Conservation (phyloP, 2,113 vertebrate species). For the Neodon shergylaensis region DNA sequence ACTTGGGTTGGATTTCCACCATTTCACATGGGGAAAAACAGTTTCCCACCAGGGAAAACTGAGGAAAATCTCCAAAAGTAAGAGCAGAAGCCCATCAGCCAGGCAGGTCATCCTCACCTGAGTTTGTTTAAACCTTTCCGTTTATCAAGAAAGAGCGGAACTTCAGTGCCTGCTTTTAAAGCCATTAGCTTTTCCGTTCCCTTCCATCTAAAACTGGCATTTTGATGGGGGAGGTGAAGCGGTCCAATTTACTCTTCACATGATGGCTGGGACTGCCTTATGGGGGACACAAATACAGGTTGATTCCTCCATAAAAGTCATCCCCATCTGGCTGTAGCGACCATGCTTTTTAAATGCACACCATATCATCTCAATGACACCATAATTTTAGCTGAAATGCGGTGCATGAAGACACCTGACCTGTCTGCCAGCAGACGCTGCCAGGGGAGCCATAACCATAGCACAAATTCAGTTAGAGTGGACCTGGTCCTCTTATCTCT, state of each 20-base stretch:
- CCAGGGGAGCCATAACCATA: neutral
- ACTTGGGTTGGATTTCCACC: neutral
- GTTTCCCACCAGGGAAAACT: neutral
- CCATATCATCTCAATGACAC: neutral
- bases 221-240: neutral
- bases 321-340: neutral
- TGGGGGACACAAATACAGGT: neutral
- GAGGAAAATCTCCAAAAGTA: neutral
- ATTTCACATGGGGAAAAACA: neutral
- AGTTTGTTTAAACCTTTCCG: neutral
- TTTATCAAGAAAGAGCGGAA: constrained; percentile 1
- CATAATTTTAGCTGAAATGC: neutral
- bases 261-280: neutral
- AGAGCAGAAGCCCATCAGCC: neutral
- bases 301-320: constrained; percentile 17
- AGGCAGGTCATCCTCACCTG: neutral
- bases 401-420: neutral
- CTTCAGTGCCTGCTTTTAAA: neutral
- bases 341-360: neutral
- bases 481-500: neutral
- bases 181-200: constrained; percentile 33
- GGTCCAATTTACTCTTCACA: constrained; percentile 13
- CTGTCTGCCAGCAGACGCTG: neutral
- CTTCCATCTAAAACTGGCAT: constrained; percentile 5
- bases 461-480: neutral